Percentiles rank a stretch among this genome's conserved stretches.
phyloP scores from a whole-genome alignment of 1,140 invertebrate species.

The Hesperophylax magnus region DNA sequence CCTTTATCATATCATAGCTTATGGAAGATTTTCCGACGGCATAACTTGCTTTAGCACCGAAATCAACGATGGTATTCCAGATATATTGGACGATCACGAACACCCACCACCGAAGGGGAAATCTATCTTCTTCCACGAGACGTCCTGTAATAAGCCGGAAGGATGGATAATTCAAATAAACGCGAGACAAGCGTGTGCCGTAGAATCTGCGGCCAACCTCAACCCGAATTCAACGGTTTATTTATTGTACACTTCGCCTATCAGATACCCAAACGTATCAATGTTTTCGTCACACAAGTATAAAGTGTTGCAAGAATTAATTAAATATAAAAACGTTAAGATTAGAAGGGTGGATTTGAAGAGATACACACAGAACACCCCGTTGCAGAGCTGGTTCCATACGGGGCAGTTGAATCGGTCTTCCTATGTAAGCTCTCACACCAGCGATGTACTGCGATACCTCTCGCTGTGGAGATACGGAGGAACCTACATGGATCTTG shows the following conservation, averaged over 20 bases:
- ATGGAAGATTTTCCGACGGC: conserved; percentile 25
- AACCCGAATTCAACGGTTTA: conserved; percentile 71
- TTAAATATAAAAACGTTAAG: conserved; percentile 66
- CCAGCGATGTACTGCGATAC: conserved; percentile 71
- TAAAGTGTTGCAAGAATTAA: conserved; percentile 60
- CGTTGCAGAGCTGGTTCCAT: conserved; percentile 69
- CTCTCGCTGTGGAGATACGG: conserved; percentile 74
- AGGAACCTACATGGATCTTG: conserved; percentile 78
- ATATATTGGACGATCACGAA: conserved; percentile 48
- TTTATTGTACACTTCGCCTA: conserved; percentile 67
- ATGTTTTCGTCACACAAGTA: conserved; percentile 18
- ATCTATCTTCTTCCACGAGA: conserved; percentile 75
- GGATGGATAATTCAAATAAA: conserved; percentile 59
- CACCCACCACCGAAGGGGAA: conserved; percentile 51
- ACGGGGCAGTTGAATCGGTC: conserved; percentile 65
- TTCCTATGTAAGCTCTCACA: conserved; percentile 68
- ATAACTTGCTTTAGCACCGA: conserved; percentile 48
- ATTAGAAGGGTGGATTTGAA: conserved; percentile 61
- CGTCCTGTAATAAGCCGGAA: conserved; percentile 64
- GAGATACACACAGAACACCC: conserved; percentile 67
- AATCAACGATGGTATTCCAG: conserved; percentile 42
- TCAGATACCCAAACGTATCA: conserved; percentile 49
- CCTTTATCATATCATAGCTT: conserved; percentile 11
- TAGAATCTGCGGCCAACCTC: conserved; percentile 73
- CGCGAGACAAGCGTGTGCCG: conserved; percentile 72